Conservation (phyloP, 2,113 vertebrate species). For the Struthidea cinerea region DNA sequence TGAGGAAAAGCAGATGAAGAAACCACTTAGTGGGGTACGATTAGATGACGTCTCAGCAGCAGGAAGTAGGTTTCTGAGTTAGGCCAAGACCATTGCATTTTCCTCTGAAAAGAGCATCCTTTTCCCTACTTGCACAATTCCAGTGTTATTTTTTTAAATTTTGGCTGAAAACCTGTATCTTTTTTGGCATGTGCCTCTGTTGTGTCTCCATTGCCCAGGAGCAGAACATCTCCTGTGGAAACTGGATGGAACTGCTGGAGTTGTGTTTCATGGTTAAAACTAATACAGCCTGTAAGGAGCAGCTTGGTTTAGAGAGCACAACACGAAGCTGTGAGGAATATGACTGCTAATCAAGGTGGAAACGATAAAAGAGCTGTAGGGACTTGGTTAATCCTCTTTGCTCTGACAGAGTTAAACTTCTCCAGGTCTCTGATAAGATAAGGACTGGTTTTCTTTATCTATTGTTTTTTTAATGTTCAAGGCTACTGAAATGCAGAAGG, state of each 20-base stretch:
- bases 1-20: constrained; percentile 1
- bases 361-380: background rate
- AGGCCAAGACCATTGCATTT: background rate
- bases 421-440: constrained; percentile 2
- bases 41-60: background rate
- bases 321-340: background rate
- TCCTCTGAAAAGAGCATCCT: background rate
- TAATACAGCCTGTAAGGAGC: background rate
- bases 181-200: background rate
- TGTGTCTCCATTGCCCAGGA: background rate
- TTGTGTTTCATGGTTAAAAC: background rate
- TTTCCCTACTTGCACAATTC: background rate
- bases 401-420: constrained; percentile 14
- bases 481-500: constrained; percentile 19
- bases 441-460: constrained; percentile 13
- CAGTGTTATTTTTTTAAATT: background rate
- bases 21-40: background rate
- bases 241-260: background rate
- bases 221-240: background rate
- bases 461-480: background rate
- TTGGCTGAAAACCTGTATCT: background rate
- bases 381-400: background rate
- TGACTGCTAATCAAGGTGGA: background rate
- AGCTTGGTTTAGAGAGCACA: background rate
- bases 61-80: background rate